Percentiles rank a stretch among this genome's conserved stretches.
Conservation (phyloP, 2,888 invertebrate species). For the Lysandra coridon region DNA sequence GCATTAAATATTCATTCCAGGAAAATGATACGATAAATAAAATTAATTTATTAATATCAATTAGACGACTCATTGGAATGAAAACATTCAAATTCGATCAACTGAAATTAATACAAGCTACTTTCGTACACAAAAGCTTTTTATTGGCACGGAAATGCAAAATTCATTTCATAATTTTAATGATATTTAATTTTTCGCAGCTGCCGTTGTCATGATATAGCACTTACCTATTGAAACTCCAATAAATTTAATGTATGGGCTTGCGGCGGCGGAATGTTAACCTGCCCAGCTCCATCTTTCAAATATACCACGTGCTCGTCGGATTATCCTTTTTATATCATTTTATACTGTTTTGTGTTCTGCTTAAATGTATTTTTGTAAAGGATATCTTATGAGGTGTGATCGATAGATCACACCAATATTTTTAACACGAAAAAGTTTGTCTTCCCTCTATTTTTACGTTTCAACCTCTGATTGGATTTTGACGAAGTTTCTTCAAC, state of each 20-base stretch:
- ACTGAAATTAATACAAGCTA: constrained; percentile 41
- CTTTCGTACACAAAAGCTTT: constrained; percentile 36
- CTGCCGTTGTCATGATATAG: constrained; percentile 35
- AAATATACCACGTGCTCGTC: constrained; percentile 21
- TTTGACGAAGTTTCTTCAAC: no score
- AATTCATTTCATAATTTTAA: constrained; percentile 32
- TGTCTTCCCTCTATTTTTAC: no score
- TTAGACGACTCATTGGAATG: constrained; percentile 31
- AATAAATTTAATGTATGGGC: constrained; percentile 36
- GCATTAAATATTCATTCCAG: neutral
- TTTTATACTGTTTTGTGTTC: neutral
- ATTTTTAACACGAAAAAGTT: no score
- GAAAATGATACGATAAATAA: neutral
- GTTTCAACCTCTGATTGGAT: no score
- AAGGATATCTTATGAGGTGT: no score
- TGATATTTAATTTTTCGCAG: constrained; percentile 35
- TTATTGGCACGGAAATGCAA: constrained; percentile 33
- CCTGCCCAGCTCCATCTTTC: constrained; percentile 34
- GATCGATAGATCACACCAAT: no score
- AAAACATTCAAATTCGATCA: constrained; percentile 40
- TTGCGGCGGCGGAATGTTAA: constrained; percentile 37
- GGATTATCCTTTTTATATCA: neutral
- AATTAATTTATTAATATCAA: constrained; percentile 29
- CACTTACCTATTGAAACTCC: constrained; percentile 35
- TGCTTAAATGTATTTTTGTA: neutral